These are phyloP conservation scores for Tenthredo distinguenda DNA, from an alignment of 2,888 invertebrate genomes.

Conservation along the genomic window DNA sequence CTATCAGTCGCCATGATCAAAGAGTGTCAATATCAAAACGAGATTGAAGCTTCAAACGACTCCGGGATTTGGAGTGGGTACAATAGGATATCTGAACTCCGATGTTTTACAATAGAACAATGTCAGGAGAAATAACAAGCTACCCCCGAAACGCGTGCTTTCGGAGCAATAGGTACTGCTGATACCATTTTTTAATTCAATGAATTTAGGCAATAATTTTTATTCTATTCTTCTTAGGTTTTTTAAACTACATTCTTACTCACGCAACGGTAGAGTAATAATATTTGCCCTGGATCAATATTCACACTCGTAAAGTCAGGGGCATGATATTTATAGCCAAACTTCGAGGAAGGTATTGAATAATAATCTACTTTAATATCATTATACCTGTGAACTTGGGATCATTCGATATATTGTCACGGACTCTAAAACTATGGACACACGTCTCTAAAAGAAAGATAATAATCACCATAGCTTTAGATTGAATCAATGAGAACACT, in stretches of 20 bases:
- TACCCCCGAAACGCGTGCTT: not conserved
- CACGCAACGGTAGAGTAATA: not conserved
- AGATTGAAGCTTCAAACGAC: not conserved
- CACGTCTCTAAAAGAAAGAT: not conserved
- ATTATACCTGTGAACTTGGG: conserved; percentile 8
- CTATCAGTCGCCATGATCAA: not conserved
- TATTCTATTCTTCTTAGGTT: not conserved
- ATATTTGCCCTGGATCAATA: not conserved
- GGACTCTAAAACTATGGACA: not conserved
- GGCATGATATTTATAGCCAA: conserved; percentile 35
- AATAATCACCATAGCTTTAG: not conserved
- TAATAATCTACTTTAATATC: conserved; percentile 28
- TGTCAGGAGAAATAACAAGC: not conserved
- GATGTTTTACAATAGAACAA: not conserved
- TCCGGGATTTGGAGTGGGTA: not conserved
- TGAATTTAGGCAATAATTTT: not conserved
- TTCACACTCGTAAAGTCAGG: not conserved
- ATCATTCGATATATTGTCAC: conserved; percentile 4
- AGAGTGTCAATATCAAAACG: not conserved
- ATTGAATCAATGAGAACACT: too few species aligned
- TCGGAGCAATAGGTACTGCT: not conserved
- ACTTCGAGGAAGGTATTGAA: conserved; percentile 27
- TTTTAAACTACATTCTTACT: not conserved
- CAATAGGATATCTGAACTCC: not conserved
- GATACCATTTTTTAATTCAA: not conserved